These are phyloP conservation scores for Morone chrysops DNA, from an alignment of 2,113 vertebrate species.

Conservation along the genomic window DNA sequence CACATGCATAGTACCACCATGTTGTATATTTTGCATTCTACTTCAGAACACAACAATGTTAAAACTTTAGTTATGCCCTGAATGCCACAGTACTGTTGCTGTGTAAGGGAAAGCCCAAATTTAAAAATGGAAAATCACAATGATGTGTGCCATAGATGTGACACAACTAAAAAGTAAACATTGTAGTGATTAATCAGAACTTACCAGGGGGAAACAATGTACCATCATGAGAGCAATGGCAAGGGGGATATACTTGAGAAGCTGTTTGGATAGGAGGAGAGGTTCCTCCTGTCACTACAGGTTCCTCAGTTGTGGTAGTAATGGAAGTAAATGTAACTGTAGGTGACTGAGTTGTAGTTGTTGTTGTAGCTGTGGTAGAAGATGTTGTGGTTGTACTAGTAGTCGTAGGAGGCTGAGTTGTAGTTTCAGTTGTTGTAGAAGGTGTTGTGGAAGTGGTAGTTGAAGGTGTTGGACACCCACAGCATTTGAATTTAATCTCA, in stretches of 20 bases:
- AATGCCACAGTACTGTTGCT: neutral
- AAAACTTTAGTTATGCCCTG: neutral
- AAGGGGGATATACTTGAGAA: neutral
- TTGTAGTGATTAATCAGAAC: neutral
- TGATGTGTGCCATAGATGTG: neutral
- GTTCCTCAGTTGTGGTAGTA: neutral
- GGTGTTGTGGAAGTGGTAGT: neutral
- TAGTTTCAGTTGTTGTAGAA: neutral
- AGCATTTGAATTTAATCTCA: slow-evolving; percentile 67
- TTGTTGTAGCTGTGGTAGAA: slow-evolving; percentile 4
- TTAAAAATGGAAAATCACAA: neutral
- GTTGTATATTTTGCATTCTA: neutral
- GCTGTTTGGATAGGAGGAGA: too few relatives aligned
- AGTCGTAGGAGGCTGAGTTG: neutral
- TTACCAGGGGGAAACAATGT: slow-evolving; percentile 34
- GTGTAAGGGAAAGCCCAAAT: neutral
- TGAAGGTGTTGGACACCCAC: slow-evolving; percentile 2
- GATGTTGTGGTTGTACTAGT: neutral
- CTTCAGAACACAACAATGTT: neutral
- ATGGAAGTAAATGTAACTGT: neutral
- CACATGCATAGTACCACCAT: too few relatives aligned
- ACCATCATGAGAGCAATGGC: slow-evolving; percentile 23
- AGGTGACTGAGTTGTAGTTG: neutral
- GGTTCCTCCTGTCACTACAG: neutral
- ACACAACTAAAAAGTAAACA: neutral